These are phyloP conservation scores for Pemphredon lugubris DNA, from an alignment of 2,888 invertebrate species.

Conservation along the genomic window DNA sequence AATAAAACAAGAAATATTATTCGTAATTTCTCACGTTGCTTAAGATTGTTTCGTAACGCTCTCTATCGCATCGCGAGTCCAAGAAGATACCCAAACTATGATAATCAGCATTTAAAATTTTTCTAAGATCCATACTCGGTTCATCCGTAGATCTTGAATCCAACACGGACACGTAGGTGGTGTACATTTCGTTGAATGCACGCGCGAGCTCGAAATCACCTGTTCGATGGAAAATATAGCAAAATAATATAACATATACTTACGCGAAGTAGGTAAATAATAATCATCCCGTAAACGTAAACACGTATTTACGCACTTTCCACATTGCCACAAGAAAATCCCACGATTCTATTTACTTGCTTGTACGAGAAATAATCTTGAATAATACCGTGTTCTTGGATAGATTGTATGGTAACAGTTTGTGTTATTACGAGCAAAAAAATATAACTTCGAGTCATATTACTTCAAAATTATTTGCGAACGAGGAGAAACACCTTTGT, in stretches of 20 bases:
- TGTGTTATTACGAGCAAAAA: slow-evolving; percentile 24
- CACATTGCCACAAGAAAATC: slow-evolving; percentile 60
- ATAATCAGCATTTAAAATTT: slow-evolving; percentile 44
- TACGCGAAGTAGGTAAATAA: no score
- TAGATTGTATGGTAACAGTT: slow-evolving; percentile 10
- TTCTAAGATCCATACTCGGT: slow-evolving; percentile 7
- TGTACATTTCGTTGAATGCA: slow-evolving; percentile 37
- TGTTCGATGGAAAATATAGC: slow-evolving; percentile 9
- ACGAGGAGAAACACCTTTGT: not conserved
- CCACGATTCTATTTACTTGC: slow-evolving; percentile 57
- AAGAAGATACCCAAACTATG: slow-evolving; percentile 52
- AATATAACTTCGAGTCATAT: not conserved
- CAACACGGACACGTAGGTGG: slow-evolving; percentile 34
- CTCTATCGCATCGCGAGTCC: slow-evolving; percentile 45
- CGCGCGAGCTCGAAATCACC: slow-evolving; percentile 46
- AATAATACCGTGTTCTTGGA: slow-evolving; percentile 49
- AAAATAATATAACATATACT: not conserved
- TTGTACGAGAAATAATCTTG: slow-evolving; percentile 63
- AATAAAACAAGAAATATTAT: not conserved
- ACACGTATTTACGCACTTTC: slow-evolving; percentile 55
- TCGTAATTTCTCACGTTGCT: slow-evolving; percentile 36
- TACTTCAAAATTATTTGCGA: slow-evolving; percentile 9
- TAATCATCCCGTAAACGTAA: no score
- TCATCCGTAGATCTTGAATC: not conserved
- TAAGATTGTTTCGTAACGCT: slow-evolving; percentile 35